These are phyloP conservation scores for Myioborus miniatus DNA, from an alignment of 2,797 vertebrate genomes.

Conservation along the genomic window DNA sequence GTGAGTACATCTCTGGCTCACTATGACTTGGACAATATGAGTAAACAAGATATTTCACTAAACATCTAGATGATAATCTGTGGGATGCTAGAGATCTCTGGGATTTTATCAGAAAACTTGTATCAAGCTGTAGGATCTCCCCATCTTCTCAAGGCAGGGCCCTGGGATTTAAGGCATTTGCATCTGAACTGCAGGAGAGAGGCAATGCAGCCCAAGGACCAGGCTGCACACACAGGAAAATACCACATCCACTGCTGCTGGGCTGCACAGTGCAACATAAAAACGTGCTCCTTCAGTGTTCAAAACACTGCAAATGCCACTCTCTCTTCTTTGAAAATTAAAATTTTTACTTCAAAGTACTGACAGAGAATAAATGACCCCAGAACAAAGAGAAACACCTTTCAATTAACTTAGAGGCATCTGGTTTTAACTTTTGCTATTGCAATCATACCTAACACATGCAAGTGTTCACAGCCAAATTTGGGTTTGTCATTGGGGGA, in stretches of 20 bases:
- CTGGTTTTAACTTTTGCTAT: neutral
- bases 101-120: neutral
- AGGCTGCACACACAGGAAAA: neutral
- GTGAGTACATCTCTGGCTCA: neutral
- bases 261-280: neutral
- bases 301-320: neutral
- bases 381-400: neutral
- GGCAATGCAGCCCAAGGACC: neutral
- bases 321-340: neutral
- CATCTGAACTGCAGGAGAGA: neutral
- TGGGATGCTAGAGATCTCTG: neutral
- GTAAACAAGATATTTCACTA: neutral
- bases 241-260: neutral
- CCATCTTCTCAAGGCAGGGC: neutral
- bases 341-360: neutral
- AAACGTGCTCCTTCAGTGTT: neutral
- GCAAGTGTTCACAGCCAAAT: neutral
- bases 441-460: neutral
- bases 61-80: neutral
- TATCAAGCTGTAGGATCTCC: neutral
- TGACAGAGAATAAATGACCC: neutral
- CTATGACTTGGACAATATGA: neutral
- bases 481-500: accelerated
- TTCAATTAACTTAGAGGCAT: neutral
- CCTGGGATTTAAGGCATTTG: neutral